These are phyloP conservation scores for Axinella damicornis DNA, from an alignment of 37 sponge, comb jelly and placozoan genomes.

Conservation along the genomic window DNA sequence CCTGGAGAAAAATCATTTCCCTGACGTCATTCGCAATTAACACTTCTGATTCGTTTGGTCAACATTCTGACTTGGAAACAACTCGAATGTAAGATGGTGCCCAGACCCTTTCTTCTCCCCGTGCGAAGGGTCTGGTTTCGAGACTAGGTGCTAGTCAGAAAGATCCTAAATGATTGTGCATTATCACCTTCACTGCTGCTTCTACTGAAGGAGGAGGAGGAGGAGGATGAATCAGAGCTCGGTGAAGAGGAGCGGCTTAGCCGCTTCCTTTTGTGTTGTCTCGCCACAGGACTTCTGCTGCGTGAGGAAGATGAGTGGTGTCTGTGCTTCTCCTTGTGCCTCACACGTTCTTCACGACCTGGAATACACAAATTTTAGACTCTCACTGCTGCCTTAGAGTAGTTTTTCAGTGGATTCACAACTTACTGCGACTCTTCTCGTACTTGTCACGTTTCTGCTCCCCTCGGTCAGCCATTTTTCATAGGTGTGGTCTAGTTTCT, in stretches of 20 bases:
- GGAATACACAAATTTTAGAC: too few relatives aligned
- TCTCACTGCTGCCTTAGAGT: background rate
- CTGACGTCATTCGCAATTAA: too few relatives aligned
- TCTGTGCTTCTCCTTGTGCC: background rate
- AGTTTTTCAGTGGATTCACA: too few relatives aligned
- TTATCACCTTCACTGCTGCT: background rate
- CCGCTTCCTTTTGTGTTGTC: background rate
- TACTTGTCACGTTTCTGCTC: background rate
- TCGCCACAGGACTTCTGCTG: constrained; percentile 2
- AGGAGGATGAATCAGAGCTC: background rate
- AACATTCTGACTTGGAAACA: too few relatives aligned
- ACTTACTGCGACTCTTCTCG: background rate
- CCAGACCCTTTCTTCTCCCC: too few relatives aligned
- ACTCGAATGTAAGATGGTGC: too few relatives aligned
- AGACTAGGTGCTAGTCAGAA: background rate
- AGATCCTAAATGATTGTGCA: background rate
- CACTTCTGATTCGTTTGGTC: too few relatives aligned
- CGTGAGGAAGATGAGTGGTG: background rate
- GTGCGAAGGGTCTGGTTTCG: too few relatives aligned
- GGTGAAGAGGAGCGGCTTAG: background rate
- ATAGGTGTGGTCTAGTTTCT: background rate
- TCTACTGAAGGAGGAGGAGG: background rate
- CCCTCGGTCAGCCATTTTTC: background rate
- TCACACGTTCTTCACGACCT: background rate
- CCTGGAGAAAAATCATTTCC: too few relatives aligned